Evolutionary conservation across 2,888 invertebrate genomes (phyloP), one percentile per base, ranked within the genome.

Genomic region (Spialia ferax): DNA sequence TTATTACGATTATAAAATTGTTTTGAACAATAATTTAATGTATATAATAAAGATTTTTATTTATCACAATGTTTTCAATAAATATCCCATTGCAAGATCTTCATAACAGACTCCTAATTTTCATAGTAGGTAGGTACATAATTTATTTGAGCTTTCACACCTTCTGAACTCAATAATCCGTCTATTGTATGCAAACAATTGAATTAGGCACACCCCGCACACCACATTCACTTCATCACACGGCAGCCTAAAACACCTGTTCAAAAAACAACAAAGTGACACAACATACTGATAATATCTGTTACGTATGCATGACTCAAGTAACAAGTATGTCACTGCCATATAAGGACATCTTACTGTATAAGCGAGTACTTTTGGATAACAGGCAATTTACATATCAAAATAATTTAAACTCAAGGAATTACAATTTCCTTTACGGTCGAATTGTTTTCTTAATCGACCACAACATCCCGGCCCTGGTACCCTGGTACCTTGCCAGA

Each of bases 11-110:
- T 83, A 78, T 81, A 55, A 80, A 83, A 82, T 85, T 89, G 86
- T 89, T 88, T 86, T 84, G 85, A 86, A 86, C 84, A 84, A 85
- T 91, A 88, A 91, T 91, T 88, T 89, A 92, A 91, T 91, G 91
- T 91, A 90, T 90, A 90, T 89, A 93, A 91, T 92, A 93, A 91
- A 93, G 86, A 86, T 86, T 89, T 90, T 88, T 92, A 92, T 92
- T 91, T 92, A 92, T 85, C 81, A 72, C 45, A 64, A 32, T 59
- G 52, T 70, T 71, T 71, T 72, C 65, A 35, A 59, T 54, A 32
- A 55, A 68, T 38, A 18, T 42, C 20, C 52, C 18, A n/a, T n/a
- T 13, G 0, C 6, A 18, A 56, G 20, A 13, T 20, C 7, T 50
- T 32, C 11, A 22, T 54, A 11, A 11, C 22, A 20, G 20, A 3